Evolutionary conservation across 1,140 invertebrate genomes (phyloP).

Genomic region (Venturia canescens): DNA sequence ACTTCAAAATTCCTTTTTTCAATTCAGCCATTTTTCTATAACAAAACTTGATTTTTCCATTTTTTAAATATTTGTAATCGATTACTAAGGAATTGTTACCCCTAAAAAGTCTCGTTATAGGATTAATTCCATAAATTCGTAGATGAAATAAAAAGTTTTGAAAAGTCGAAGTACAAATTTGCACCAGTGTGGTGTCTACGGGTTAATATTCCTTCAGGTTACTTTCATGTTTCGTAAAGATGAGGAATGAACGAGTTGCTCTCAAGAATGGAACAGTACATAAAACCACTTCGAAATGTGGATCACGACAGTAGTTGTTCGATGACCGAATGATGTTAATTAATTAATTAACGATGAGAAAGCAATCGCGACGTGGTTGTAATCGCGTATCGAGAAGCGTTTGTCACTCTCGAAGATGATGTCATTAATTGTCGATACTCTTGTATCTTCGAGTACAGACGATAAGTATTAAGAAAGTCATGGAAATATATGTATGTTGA

Average conservation of each 20-base stretch:
- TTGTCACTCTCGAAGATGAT: constrained; percentile 27
- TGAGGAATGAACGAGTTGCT: neutral
- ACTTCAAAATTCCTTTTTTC: too few species aligned
- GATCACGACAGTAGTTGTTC: constrained; percentile 8
- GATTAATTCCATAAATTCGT: too few species aligned
- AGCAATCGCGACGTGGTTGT: constrained; percentile 8
- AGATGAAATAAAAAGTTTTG: too few species aligned
- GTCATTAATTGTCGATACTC: constrained; percentile 31
- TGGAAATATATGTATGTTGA: neutral
- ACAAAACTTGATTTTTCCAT: too few species aligned
- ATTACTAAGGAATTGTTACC: too few species aligned
- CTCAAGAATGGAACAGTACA: neutral
- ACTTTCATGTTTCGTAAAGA: neutral
- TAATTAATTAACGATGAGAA: constrained; percentile 42
- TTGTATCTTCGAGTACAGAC: neutral
- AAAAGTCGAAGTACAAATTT: too few species aligned
- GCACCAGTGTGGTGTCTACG: too few species aligned
- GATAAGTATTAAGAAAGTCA: constrained; percentile 18
- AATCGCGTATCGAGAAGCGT: constrained; percentile 2
- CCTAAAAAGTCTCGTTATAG: too few species aligned
- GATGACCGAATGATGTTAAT: constrained; percentile 37
- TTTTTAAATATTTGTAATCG: too few species aligned
- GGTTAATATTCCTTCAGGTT: neutral
- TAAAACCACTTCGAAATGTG: neutral
- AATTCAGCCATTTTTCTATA: too few species aligned